phyloP scores from a whole-genome alignment of 2,888 invertebrate genomes.

The Pediacus dermestoides region DNA sequence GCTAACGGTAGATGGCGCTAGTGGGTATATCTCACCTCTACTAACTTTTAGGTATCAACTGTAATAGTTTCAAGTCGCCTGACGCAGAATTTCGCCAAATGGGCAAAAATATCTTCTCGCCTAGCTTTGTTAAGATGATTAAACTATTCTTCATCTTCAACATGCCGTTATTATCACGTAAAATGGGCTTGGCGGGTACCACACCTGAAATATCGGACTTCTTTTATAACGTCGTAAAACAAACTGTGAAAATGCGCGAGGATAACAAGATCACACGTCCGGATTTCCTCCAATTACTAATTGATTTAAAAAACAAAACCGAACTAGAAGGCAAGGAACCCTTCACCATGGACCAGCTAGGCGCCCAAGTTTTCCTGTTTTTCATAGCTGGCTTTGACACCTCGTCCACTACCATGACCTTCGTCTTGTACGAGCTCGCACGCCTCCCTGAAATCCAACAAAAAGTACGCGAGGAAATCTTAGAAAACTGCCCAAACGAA shows the following conservation, averaged over 20 bases:
- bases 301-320: constrained; percentile 22
- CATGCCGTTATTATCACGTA: constrained; percentile 16
- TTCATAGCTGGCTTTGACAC: constrained; percentile 28
- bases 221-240: constrained; percentile 12
- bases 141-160: constrained; percentile 1
- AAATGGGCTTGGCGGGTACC: constrained; percentile 11
- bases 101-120: constrained; percentile 34
- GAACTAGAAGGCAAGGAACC: constrained; percentile 15
- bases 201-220: constrained; percentile 8
- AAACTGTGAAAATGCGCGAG: constrained; percentile 22
- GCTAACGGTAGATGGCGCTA: too few relatives aligned
- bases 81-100: constrained; percentile 41
- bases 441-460: constrained; percentile 23
- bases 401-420: constrained; percentile 28
- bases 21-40: too few relatives aligned
- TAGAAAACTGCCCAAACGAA: constrained; percentile 18
- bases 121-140: neutral
- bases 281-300: constrained; percentile 29
- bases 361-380: constrained; percentile 21
- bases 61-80: constrained; percentile 53
- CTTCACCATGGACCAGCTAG: constrained; percentile 26
- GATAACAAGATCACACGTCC: constrained; percentile 21
- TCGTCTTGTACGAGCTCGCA: constrained; percentile 24
- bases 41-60: too few relatives aligned
- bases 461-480: constrained; percentile 22